Conservation (phyloP, 2,113 vertebrate genomes). For the Rhinoptilus africanus region DNA sequence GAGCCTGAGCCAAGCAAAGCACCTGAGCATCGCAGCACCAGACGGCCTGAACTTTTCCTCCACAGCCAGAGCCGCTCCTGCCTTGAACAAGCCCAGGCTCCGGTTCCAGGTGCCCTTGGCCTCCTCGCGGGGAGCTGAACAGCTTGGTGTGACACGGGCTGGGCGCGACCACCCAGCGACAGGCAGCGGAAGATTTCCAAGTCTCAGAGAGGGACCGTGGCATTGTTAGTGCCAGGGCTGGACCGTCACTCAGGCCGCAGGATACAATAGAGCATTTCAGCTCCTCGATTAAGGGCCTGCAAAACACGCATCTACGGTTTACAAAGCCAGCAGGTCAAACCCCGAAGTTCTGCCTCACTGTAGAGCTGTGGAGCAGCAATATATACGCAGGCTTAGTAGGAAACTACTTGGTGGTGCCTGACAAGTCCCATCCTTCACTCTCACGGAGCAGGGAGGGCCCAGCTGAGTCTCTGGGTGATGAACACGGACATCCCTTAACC, state of each 20-base stretch:
- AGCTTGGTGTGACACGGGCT: background rate
- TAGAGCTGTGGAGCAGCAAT: background rate
- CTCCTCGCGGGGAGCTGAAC: background rate
- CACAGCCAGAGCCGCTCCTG: background rate
- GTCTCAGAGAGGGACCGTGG: background rate
- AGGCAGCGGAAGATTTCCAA: background rate
- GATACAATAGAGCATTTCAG: constrained; percentile 37
- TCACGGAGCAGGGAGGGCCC: background rate
- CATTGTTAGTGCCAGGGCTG: background rate
- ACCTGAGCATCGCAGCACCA: background rate
- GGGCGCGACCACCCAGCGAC: background rate
- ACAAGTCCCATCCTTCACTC: background rate
- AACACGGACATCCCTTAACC: fast-evolving
- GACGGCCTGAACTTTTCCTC: background rate
- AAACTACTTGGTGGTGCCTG: background rate
- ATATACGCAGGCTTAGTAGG: fast-evolving
- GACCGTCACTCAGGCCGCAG: background rate
- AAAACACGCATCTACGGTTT: background rate
- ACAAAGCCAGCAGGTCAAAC: background rate
- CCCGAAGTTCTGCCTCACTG: fast-evolving
- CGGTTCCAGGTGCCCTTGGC: background rate
- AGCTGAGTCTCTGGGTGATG: background rate
- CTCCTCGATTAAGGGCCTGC: background rate
- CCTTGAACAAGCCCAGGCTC: background rate
- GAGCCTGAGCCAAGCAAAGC: background rate